Percentiles rank a stretch among this genome's conserved stretches.
Evolutionary conservation across 2,113 vertebrate genomes (phyloP).

Genomic region (Cebidichthys violaceus): DNA sequence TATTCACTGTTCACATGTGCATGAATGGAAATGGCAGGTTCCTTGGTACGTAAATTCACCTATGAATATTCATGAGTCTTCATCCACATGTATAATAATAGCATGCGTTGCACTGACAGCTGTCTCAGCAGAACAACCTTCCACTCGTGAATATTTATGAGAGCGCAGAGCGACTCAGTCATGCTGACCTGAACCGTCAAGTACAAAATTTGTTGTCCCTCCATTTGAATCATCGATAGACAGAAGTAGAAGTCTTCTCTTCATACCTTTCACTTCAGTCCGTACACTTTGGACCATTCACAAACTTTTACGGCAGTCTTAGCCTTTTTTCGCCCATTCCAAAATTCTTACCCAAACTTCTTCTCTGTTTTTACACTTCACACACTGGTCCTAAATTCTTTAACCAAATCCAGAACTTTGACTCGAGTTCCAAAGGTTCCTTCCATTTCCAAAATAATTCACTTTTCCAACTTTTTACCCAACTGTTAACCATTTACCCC

Average conservation of each 20-base stretch:
- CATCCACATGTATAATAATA: background rate
- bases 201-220: background rate
- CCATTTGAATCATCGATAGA: background rate
- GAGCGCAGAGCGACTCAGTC: background rate
- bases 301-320: background rate
- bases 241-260: background rate
- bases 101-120: conserved; percentile 18
- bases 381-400: background rate
- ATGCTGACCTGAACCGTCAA: background rate
- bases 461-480: background rate
- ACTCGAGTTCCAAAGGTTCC: background rate
- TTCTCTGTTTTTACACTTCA: background rate
- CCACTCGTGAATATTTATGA: conserved; percentile 22
- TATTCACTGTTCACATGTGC: background rate
- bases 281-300: background rate
- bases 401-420: background rate
- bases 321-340: background rate
- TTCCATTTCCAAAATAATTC: background rate
- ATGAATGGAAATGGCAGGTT: background rate
- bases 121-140: conserved; percentile 34
- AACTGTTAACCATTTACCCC: background rate
- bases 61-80: conserved; percentile 31
- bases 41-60: background rate
- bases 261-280: background rate
- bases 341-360: background rate